Evolutionary conservation across 2,113 vertebrate species (phyloP).

Genomic region (Nansenia antarctica): DNA sequence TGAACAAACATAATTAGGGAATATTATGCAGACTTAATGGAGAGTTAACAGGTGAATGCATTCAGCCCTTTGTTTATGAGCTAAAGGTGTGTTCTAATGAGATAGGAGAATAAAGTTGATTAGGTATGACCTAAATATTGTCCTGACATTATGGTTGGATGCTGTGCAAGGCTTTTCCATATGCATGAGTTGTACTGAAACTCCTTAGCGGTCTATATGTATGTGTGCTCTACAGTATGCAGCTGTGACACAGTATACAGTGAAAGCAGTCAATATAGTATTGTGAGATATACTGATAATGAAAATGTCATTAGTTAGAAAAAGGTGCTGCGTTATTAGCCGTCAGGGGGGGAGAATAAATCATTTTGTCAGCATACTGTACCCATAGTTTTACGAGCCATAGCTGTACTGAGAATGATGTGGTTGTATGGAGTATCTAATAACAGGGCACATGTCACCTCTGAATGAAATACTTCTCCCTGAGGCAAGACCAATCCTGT

Average conservation of each 20-base stretch:
- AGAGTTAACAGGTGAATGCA: conserved; percentile 72
- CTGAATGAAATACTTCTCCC: conserved; percentile 67
- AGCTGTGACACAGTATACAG: conserved; percentile 16
- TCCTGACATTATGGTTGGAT: conserved; percentile 26
- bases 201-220: too few species aligned
- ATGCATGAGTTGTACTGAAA: conserved; percentile 4
- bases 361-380: conserved; percentile 23
- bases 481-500: conserved; percentile 47
- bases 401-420: conserved; percentile 43
- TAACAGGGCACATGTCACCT: conserved; percentile 64
- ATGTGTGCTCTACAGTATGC: too few species aligned
- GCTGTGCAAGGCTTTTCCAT: neutral
- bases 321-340: conserved; percentile 56
- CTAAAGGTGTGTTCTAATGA: conserved; percentile 70
- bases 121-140: conserved; percentile 76
- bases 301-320: conserved; percentile 40
- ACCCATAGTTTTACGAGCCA: conserved; percentile 52
- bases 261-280: neutral
- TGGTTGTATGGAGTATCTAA: conserved; percentile 58
- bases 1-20: conserved; percentile 80
- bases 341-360: conserved; percentile 46
- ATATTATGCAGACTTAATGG: conserved; percentile 72
- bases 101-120: conserved; percentile 74
- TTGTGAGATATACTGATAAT: conserved; percentile 20
- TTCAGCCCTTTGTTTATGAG: conserved; percentile 72